phyloP scores from a whole-genome alignment of 2,113 vertebrate genomes.

The Osmerus mordax region DNA sequence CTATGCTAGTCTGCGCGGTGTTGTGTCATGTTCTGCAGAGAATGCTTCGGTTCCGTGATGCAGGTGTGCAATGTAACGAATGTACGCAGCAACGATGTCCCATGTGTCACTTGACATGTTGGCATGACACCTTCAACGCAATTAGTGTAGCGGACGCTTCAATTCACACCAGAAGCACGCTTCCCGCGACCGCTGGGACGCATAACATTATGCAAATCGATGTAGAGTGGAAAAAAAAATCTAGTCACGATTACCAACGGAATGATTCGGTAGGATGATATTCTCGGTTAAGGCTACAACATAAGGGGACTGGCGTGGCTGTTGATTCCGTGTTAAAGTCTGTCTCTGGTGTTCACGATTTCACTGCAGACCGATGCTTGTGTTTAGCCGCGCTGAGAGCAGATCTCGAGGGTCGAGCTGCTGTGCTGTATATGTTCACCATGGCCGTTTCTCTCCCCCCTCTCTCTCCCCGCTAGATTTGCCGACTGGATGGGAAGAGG shows the following conservation, averaged over 20 bases:
- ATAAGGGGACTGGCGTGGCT: neutral
- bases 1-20: too few relatives aligned
- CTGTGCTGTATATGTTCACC: conserved; percentile 17
- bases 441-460: neutral
- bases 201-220: too few relatives aligned
- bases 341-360: conserved; percentile 15
- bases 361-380: conserved; percentile 32
- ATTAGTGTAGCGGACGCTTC: too few relatives aligned
- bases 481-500: conserved; percentile 96
- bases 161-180: too few relatives aligned
- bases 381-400: conserved; percentile 15
- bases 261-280: neutral
- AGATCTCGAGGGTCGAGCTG: conserved; percentile 18
- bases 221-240: too few relatives aligned
- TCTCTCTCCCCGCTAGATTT: conserved; percentile 74
- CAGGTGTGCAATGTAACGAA: neutral
- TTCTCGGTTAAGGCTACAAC: neutral
- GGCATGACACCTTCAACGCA: too few relatives aligned
- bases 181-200: too few relatives aligned
- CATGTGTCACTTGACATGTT: neutral
- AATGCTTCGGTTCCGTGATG: neutral
- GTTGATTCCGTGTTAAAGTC: neutral
- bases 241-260: neutral
- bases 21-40: too few relatives aligned
- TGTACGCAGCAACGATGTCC: neutral